phyloP scores from a whole-genome alignment of 2,888 invertebrate genomes.

The Autographa pulchrina region DNA sequence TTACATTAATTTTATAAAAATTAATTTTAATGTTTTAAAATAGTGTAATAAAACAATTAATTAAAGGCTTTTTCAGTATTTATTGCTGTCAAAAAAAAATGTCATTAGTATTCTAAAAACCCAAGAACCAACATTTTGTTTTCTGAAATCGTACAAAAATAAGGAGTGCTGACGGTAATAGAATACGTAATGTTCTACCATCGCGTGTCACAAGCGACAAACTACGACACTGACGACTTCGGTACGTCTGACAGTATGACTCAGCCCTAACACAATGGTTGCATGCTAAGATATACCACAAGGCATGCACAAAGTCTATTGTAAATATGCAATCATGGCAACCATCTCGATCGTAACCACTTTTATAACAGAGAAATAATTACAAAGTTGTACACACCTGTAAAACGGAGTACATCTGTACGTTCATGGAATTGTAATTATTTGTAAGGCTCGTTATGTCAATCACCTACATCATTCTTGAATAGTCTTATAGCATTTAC shows the following conservation, averaged over 20 bases:
- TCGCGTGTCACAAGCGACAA: slow-evolving; percentile 24
- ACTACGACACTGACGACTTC: neutral
- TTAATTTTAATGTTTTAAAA: no score
- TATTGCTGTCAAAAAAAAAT: neutral
- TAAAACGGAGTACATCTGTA: slow-evolving; percentile 12
- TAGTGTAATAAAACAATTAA: no score
- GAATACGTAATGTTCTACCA: slow-evolving; percentile 31
- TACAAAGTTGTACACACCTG: slow-evolving; percentile 34
- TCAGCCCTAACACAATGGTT: slow-evolving; percentile 44
- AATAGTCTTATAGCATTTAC: slow-evolving; percentile 9
- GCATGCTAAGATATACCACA: slow-evolving; percentile 42
- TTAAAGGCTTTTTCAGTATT: no score
- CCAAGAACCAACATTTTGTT: slow-evolving; percentile 34
- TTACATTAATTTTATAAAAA: neutral
- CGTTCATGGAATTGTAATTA: slow-evolving; percentile 15
- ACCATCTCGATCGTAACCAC: slow-evolving; percentile 24
- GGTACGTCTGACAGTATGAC: slow-evolving; percentile 28
- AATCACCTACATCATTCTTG: slow-evolving; percentile 34
- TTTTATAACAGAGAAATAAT: slow-evolving; percentile 39
- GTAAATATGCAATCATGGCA: slow-evolving; percentile 46
- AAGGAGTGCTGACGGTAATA: slow-evolving; percentile 13
- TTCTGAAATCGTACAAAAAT: slow-evolving; percentile 21
- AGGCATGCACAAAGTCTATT: slow-evolving; percentile 31
- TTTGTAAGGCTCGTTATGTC: slow-evolving; percentile 30
- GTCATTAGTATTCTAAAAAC: neutral